These are phyloP conservation scores for Drosophila tripunctata DNA, from an alignment of 2,888 invertebrate genomes.

Conservation along the genomic window DNA sequence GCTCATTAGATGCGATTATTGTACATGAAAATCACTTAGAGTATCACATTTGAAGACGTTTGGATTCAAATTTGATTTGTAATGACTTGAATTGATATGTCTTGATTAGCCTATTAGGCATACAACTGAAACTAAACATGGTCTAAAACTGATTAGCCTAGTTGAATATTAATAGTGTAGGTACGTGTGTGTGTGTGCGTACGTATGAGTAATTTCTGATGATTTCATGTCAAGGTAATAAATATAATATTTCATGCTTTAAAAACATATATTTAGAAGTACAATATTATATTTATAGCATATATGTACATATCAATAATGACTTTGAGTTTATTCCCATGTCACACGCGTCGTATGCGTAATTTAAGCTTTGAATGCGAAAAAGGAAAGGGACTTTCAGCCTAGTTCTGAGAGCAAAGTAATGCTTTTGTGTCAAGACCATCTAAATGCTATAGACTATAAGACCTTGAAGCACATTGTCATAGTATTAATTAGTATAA, in stretches of 20 bases:
- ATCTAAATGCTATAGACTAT: no score
- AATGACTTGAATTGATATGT: constrained; percentile 1
- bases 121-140: no score
- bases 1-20: constrained; percentile 8
- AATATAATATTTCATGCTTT: constrained; percentile 1
- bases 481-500: no score
- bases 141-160: no score
- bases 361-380: constrained; percentile 4
- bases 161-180: no score
- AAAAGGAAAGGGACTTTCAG: background rate
- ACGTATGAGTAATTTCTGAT: background rate
- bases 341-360: constrained; percentile 41
- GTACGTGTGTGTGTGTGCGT: no score
- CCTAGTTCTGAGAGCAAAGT: no score
- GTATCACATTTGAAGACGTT: background rate
- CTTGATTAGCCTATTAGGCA: constrained; percentile 11
- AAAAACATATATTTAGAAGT: background rate
- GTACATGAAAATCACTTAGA: background rate
- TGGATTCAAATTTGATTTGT: constrained; percentile 4
- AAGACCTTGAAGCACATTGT: no score
- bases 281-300: no score
- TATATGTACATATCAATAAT: no score
- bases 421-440: no score
- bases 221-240: background rate
- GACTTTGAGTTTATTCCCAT: background rate